phyloP scores from a whole-genome alignment of 2,113 vertebrate species.

The Lycocorax pyrrhopterus region DNA sequence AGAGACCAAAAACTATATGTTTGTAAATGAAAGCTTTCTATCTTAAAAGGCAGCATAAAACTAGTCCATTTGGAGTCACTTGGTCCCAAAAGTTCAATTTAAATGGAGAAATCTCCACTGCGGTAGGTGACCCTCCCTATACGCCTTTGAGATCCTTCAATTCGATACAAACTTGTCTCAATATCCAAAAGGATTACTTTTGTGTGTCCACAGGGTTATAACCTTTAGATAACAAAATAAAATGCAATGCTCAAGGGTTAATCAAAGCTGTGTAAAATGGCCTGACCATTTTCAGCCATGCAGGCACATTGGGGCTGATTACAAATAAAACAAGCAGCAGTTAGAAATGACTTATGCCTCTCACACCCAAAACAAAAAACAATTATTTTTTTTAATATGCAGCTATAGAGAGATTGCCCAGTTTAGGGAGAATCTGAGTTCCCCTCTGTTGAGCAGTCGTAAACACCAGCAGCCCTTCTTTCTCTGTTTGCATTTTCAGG shows the following conservation, averaged over 20 bases:
- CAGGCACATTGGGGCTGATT: background rate
- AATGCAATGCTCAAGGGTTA: background rate
- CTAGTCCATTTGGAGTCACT: background rate
- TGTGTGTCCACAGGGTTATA: background rate
- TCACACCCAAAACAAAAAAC: background rate
- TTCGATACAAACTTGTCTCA: background rate
- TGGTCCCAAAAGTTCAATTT: background rate
- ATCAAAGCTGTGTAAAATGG: background rate
- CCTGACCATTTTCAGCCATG: background rate
- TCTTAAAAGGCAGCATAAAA: background rate
- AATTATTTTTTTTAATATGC: background rate
- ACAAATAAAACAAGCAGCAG: background rate
- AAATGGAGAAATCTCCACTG: background rate
- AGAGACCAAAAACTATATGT: background rate
- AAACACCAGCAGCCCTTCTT: background rate
- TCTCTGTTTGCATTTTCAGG: background rate
- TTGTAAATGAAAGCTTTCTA: background rate
- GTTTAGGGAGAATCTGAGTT: background rate
- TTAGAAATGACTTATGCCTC: background rate
- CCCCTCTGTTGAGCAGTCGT: background rate
- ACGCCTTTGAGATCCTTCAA: background rate
- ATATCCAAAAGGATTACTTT: background rate
- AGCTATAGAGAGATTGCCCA: background rate
- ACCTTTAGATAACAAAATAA: background rate
- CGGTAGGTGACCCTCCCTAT: background rate